Evolutionary conservation across 2,113 vertebrate genomes (phyloP).

Genomic region (Cyrtonyx montezumae): DNA sequence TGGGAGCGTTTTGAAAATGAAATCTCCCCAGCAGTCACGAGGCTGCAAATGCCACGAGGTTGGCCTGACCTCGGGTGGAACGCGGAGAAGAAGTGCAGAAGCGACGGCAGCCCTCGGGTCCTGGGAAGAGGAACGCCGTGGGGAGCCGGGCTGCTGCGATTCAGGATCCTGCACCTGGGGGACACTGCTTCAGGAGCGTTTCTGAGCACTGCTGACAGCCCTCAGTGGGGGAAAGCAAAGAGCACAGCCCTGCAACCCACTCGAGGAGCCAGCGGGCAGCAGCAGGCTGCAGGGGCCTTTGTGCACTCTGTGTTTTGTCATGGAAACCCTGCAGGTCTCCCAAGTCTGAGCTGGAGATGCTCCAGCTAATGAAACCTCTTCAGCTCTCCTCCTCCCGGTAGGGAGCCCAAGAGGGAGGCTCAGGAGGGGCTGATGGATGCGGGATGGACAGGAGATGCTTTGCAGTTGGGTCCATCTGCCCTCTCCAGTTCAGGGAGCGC

Average conservation of each 20-base stretch:
- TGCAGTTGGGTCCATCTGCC: slow-evolving; percentile 5
- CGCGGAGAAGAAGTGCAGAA: slow-evolving; percentile 8
- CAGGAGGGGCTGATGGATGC: slow-evolving; percentile 4
- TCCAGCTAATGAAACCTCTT: not conserved
- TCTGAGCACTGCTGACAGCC: fast-evolving
- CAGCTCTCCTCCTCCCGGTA: not conserved
- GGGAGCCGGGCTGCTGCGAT: not conserved
- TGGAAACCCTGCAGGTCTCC: not conserved
- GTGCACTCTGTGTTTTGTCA: not conserved
- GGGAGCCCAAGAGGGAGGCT: not conserved
- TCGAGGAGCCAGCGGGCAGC: not conserved
- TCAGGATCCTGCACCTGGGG: not conserved
- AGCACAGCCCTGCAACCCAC: not conserved
- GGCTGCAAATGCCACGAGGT: slow-evolving; percentile 42
- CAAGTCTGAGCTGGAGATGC: not conserved
- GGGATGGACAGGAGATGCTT: not conserved
- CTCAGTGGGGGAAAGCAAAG: not conserved
- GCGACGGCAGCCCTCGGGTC: not conserved
- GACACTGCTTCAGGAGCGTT: not conserved
- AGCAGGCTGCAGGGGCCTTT: not conserved
- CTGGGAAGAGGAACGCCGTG: not conserved
- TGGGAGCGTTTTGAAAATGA: slow-evolving; percentile 52
- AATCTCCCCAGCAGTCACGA: slow-evolving; percentile 51
- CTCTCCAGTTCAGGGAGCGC: not conserved
- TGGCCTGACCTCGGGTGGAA: slow-evolving; percentile 60